phyloP scores from a whole-genome alignment of 2,113 vertebrate species.

The Ceratotherium simum region DNA sequence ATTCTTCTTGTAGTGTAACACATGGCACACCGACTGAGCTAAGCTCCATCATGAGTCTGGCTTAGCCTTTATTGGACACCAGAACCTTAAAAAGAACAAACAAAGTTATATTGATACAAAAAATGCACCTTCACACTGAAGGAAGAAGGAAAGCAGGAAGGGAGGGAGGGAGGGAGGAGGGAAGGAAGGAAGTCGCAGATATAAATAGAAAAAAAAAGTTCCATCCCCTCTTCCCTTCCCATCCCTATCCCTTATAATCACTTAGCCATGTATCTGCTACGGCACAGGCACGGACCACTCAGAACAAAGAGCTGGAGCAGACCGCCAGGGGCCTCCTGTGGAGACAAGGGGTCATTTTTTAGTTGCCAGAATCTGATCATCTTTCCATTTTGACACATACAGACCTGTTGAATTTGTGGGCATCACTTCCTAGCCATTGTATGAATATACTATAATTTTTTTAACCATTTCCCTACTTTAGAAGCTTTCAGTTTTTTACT shows the following conservation, averaged over 20 bases:
- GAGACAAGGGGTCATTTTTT: background rate
- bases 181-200: background rate
- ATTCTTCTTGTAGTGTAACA: background rate
- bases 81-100: conserved; percentile 34
- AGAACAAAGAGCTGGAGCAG: background rate
- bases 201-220: background rate
- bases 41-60: background rate
- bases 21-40: background rate
- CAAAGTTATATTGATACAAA: background rate
- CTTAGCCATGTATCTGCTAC: background rate
- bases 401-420: background rate
- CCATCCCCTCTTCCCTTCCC: background rate
- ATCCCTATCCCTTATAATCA: background rate
- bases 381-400: background rate
- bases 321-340: background rate
- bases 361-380: background rate
- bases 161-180: background rate
- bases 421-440: background rate
- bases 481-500: background rate
- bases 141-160: background rate
- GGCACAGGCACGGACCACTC: background rate
- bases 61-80: background rate
- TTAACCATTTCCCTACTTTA: background rate
- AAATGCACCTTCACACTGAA: background rate
- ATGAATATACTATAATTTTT: background rate